Percentiles rank a stretch among this genome's conserved stretches.
phyloP scores from a whole-genome alignment of 1,140 invertebrate species.

The Pachyrhynchus sulphureomaculatus region DNA sequence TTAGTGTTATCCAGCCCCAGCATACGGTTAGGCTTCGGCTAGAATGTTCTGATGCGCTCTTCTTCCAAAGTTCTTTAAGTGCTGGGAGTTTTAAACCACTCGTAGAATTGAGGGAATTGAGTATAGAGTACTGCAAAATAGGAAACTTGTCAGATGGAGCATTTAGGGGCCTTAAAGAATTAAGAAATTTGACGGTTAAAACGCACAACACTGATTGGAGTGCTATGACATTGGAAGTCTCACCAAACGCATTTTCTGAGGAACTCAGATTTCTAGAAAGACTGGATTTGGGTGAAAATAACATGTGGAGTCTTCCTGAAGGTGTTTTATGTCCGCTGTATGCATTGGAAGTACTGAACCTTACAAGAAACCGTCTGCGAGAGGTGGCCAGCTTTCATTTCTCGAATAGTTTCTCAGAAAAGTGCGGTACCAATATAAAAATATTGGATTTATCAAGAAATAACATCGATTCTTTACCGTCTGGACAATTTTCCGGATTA shows the following conservation, averaged over 20 bases:
- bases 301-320: constrained; percentile 82
- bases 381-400: constrained; percentile 78
- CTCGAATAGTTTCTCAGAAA: constrained; percentile 61
- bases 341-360: constrained; percentile 74
- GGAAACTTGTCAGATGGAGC: constrained; percentile 82
- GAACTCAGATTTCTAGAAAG: constrained; percentile 73
- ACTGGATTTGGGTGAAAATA: constrained; percentile 84
- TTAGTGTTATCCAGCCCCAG: constrained; percentile 84
- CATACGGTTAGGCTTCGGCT: constrained; percentile 78
- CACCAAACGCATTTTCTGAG: constrained; percentile 70
- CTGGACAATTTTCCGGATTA: constrained; percentile 70
- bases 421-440: constrained; percentile 72
- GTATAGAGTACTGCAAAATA: constrained; percentile 89
- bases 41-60: constrained; percentile 80
- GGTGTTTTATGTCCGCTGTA: constrained; percentile 78
- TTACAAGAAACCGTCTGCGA: constrained; percentile 78
- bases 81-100: constrained; percentile 82
- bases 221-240: constrained; percentile 78
- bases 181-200: constrained; percentile 80
- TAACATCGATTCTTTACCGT: constrained; percentile 75
- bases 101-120: constrained; percentile 77
- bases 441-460: constrained; percentile 81
- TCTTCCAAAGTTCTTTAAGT: constrained; percentile 83
- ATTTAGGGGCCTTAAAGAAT: constrained; percentile 76
- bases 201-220: constrained; percentile 89